These are phyloP conservation scores for Hanleya hanleyi DNA, from an alignment of 2,888 invertebrate species.

Conservation along the genomic window DNA sequence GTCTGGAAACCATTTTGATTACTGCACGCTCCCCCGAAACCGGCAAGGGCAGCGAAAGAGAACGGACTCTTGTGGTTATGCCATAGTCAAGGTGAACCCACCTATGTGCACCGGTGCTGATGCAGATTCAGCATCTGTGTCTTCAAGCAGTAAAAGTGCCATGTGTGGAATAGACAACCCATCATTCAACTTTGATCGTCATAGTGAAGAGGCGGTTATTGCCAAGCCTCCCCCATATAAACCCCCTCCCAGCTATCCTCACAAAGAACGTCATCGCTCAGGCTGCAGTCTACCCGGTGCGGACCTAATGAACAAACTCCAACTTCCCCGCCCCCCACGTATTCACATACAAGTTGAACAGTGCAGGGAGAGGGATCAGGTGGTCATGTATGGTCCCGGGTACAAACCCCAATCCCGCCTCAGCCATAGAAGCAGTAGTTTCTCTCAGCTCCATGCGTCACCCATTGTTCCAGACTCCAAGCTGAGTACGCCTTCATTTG, in stretches of 20 bases:
- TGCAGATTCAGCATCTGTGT: too few species aligned
- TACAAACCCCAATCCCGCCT: background rate
- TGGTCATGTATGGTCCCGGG: background rate
- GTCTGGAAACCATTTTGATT: too few species aligned
- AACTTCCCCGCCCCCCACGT: background rate
- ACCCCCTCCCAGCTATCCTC: conserved; percentile 33
- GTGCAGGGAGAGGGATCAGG: background rate
- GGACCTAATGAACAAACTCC: too few species aligned
- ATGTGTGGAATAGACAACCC: conserved; percentile 2
- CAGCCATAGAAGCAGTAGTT: background rate
- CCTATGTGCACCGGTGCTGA: too few species aligned
- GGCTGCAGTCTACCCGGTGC: background rate
- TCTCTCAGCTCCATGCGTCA: background rate
- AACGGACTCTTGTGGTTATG: background rate
- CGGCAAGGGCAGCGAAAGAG: background rate
- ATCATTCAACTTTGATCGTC: background rate
- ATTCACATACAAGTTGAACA: background rate
- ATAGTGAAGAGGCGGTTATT: background rate
- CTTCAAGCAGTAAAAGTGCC: too few species aligned
- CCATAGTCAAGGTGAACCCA: background rate
- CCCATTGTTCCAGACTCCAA: background rate
- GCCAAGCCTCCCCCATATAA: conserved; percentile 30
- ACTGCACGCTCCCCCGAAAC: too few species aligned
- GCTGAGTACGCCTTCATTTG: background rate
- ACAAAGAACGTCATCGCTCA: background rate